phyloP scores from a whole-genome alignment of 2,888 invertebrate species.

The Dusona sp. region DNA sequence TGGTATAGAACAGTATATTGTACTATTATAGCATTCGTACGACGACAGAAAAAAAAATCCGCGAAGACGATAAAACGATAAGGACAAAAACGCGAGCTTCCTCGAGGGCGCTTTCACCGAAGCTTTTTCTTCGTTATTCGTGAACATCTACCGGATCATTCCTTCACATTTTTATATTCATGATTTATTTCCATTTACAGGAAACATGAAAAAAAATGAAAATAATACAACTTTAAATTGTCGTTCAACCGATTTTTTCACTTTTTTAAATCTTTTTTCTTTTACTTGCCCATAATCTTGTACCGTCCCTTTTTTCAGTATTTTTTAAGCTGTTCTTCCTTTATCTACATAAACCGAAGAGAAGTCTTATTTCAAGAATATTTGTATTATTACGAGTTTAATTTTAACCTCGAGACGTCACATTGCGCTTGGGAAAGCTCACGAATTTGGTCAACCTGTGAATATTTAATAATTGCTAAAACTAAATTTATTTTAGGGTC shows the following conservation, averaged over 20 bases:
- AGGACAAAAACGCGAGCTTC: slow-evolving; percentile 56
- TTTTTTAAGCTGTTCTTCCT: too few relatives aligned
- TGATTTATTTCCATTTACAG: slow-evolving; percentile 9
- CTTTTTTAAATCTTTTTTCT: background rate
- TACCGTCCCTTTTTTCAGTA: background rate
- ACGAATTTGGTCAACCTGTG: too few relatives aligned
- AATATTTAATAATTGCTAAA: too few relatives aligned
- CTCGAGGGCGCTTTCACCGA: slow-evolving; percentile 51
- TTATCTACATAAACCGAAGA: too few relatives aligned
- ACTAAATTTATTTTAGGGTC: too few relatives aligned
- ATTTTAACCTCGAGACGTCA: too few relatives aligned
- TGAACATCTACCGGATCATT: slow-evolving; percentile 43
- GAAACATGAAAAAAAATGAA: background rate
- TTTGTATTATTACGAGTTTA: too few relatives aligned
- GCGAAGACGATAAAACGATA: slow-evolving; percentile 61
- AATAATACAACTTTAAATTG: background rate
- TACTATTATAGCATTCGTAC: slow-evolving; percentile 57
- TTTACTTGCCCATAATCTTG: background rate
- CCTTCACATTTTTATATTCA: slow-evolving; percentile 29
- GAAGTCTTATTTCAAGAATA: too few relatives aligned
- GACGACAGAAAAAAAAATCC: slow-evolving; percentile 34
- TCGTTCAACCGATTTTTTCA: background rate
- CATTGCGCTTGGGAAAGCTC: too few relatives aligned
- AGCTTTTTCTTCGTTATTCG: slow-evolving; percentile 70
- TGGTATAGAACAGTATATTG: slow-evolving; percentile 43